Evolutionary conservation across 2,797 vertebrate species (phyloP), one percentile per base, ranked within the genome.

Genomic region (Sebastes dallii): DNA sequence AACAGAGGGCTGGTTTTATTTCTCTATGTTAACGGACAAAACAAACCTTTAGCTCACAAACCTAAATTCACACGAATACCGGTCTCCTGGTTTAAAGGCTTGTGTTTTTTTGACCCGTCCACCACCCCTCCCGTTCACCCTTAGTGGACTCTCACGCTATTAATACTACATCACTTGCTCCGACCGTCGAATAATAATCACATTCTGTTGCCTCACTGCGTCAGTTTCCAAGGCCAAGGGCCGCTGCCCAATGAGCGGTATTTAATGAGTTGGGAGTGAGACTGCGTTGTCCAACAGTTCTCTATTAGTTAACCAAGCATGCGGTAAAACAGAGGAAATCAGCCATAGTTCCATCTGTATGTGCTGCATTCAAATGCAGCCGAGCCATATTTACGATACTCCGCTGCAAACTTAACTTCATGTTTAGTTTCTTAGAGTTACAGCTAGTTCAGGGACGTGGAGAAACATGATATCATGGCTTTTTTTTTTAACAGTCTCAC

Each of bases 391-490:
- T 62, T 8, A 36, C 13, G 1, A 5, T 3, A 12, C 58, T 30
- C 4, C 3, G 8, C 42, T 29, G 29, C 52, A 42, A 34, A 54
- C 55, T 68, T 66, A 24, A 78, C 34, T 66, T 76, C 30, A 34
- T 8, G 30, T 66, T 72, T 20, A 58, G 54, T 32, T 75, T 56
- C 34, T 22, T 32, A 2, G 64, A 75, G 64, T 46, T 72, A 56
- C 54, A 75, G 52, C 54, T 42, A 34, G n/a, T 36, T 75, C 62
- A 71, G 66, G 62, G 60, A 84, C 12, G n/a, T 32, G 61, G n/a
- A 75, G 56, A 89, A 82, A 89, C 50, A 56, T 88, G 78, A 90
- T 82, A 85, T 89, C 84, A 85, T 81, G 39, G 8, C 27, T 52
- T 68, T 69, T 50, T 50, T 75, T 69, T 74, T 65, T 87, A 69